phyloP scores from a whole-genome alignment of 2,888 invertebrate genomes.

The Odiellus spinosus region DNA sequence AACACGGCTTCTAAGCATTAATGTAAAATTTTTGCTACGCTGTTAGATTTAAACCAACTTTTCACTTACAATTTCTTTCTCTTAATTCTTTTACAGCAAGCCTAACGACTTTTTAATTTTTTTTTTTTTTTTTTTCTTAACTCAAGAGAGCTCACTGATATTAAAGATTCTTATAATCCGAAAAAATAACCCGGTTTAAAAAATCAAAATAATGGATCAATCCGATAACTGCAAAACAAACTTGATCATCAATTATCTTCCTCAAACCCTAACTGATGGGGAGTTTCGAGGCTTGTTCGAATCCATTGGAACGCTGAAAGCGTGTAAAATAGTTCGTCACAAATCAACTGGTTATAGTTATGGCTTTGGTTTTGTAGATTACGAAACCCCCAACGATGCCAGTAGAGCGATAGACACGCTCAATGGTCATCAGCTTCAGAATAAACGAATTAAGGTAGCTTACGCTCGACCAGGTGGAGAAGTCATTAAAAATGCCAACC shows the following conservation, averaged over 20 bases:
- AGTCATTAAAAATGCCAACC: slow-evolving; percentile 80
- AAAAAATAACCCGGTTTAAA: not conserved
- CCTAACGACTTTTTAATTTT: not conserved
- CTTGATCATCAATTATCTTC: slow-evolving; percentile 87
- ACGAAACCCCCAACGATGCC: slow-evolving; percentile 67
- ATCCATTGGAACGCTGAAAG: slow-evolving; percentile 72
- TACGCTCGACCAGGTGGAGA: slow-evolving; percentile 81
- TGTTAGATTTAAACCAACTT: too few species aligned
- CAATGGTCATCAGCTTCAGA: slow-evolving; percentile 73
- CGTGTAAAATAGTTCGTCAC: slow-evolving; percentile 51
- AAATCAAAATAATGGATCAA: too few species aligned
- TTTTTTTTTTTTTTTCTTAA: not conserved
- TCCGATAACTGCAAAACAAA: slow-evolving; percentile 41
- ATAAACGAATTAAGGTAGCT: slow-evolving; percentile 84
- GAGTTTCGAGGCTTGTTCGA: slow-evolving; percentile 72
- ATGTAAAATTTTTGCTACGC: too few species aligned
- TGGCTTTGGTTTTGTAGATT: slow-evolving; percentile 92
- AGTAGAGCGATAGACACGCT: slow-evolving; percentile 65
- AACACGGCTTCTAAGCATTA: too few species aligned
- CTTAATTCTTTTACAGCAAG: slow-evolving; percentile 1
- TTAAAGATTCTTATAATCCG: not conserved
- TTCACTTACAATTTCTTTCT: too few species aligned
- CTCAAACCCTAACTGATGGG: slow-evolving; percentile 81
- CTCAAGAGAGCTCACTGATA: not conserved
- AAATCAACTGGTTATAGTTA: slow-evolving; percentile 74